Evolutionary conservation across 2,113 vertebrate species (phyloP), one percentile per base, ranked within the genome.

Genomic region (Hippocampus barbouri): DNA sequence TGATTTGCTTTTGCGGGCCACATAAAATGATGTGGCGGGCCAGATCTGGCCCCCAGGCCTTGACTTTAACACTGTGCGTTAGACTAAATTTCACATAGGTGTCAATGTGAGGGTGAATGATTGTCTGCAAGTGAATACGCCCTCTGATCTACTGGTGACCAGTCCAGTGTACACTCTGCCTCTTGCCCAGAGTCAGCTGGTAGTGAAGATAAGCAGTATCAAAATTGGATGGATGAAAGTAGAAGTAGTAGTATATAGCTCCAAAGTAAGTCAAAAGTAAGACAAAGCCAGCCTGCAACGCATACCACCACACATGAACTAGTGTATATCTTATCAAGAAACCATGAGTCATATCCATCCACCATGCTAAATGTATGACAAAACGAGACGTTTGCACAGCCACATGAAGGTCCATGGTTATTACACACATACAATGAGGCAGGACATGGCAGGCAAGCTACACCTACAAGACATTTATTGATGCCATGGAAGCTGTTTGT

Each of bases 401-500:
- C 27, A 62, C n/a, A 64, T 64, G 21, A n/a, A 41, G 38, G 12
- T 45, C 2, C n/a, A 65, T 65, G 12, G 10, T 60, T 41, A 45
- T 43, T 25, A 45, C n/a, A 63, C 16, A 40, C 27, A 40, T 43
- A 45, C 63, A 45, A n/a, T 45, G 40, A 65, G 21, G n/a, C 41
- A 65, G 41, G n/a, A 43, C 41, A 45, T 45, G 38, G 61, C 61
- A 10, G 41, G 25, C 41, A 66, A 45, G 4, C 63, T 25, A 45
- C 41, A 43, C n/a, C 41, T 15, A 45, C 14, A 51, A 53, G 38
- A 72, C 20, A 14, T 41, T 12, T 18, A 43, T 25, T 41, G 62
- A 23, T 71, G 18, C 23, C 45, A 9, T 72, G 68, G 25, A 69
- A 70, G 63, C 49, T 59, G 25, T 57, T 10, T 66, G 68, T 49